Evolutionary conservation across 2,888 invertebrate genomes (phyloP).

Genomic region (Sarcophaga caerulescens): DNA sequence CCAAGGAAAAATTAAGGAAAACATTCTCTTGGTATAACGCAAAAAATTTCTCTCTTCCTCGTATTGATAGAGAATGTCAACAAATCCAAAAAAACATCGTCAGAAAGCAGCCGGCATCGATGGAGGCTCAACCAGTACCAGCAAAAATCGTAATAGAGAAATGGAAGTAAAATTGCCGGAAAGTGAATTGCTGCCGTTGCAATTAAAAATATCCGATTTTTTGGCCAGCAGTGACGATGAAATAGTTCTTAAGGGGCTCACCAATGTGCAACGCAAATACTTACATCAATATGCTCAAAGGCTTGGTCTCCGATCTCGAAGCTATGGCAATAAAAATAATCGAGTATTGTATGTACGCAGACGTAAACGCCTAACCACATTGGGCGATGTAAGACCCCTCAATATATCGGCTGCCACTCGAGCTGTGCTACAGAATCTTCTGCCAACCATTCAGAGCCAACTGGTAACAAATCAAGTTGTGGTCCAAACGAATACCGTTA

Average conservation of each 20-base stretch:
- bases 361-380: conserved; percentile 46
- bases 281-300: conserved; percentile 73
- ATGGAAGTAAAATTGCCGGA: conserved; percentile 57
- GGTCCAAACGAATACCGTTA: conserved; percentile 31
- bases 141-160: conserved; percentile 10
- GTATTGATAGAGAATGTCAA: conserved; percentile 54
- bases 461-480: conserved; percentile 50
- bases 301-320: conserved; percentile 73
- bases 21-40: not conserved
- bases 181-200: conserved; percentile 66
- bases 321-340: conserved; percentile 69
- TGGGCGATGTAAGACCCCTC: conserved; percentile 65
- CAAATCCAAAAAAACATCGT: conserved; percentile 59
- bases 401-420: conserved; percentile 67
- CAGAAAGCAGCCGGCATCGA: conserved; percentile 54
- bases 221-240: conserved; percentile 69
- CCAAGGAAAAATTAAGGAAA: not conserved
- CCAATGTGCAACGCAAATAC: conserved; percentile 72
- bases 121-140: conserved; percentile 34
- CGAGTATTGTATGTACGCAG: conserved; percentile 74
- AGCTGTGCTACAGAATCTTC: conserved; percentile 61
- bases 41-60: not conserved
- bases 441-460: conserved; percentile 63
- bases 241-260: conserved; percentile 69
- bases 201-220: conserved; percentile 72